Evolutionary conservation across 1,140 invertebrate genomes (phyloP).

Genomic region (Drosophila pseudoananassae): DNA sequence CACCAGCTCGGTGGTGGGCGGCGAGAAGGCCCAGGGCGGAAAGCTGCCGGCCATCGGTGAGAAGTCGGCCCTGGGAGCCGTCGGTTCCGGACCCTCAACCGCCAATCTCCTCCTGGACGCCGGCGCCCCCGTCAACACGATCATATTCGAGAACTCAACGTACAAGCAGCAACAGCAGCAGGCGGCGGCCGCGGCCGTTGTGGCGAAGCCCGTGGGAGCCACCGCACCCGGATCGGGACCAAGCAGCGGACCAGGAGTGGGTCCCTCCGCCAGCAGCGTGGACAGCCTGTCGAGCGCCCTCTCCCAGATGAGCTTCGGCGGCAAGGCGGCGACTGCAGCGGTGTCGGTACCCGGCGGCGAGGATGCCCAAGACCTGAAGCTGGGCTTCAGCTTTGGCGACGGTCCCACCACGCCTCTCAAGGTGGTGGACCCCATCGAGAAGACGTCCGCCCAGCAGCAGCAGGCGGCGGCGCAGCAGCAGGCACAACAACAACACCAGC

Average conservation of each 20-base stretch:
- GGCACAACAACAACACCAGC: conserved; percentile 43
- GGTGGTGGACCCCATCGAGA: conserved; percentile 56
- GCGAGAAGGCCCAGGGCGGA: conserved; percentile 50
- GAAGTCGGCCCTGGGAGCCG: conserved; percentile 46
- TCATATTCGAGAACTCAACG: conserved; percentile 97
- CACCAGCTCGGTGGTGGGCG: conserved; percentile 8
- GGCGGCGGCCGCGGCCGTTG: conserved; percentile 40
- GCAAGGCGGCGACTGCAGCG: conserved; percentile 71
- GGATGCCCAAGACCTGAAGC: conserved; percentile 93
- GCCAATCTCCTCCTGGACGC: conserved; percentile 56
- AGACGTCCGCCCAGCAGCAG: conserved; percentile 56
- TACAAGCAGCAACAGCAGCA: conserved; percentile 87
- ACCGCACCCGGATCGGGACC: conserved; percentile 14
- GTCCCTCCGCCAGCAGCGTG: conserved; percentile 38
- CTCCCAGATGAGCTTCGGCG: conserved; percentile 85
- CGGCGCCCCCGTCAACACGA: conserved; percentile 91
- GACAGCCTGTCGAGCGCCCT: conserved; percentile 83
- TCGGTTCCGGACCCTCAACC: conserved; percentile 31
- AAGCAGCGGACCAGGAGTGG: conserved; percentile 24
- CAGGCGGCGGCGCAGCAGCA: conserved; percentile 54
- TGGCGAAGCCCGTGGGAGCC: conserved; percentile 34
- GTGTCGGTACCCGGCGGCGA: conserved; percentile 86
- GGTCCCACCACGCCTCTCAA: conserved; percentile 53
- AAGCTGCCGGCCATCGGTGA: conserved; percentile 62
- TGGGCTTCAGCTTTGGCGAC: conserved; percentile 90